Evolutionary conservation across 1,140 invertebrate genomes (phyloP), one percentile per base, ranked within the genome.

Genomic region (Macrobrachium nipponense): DNA sequence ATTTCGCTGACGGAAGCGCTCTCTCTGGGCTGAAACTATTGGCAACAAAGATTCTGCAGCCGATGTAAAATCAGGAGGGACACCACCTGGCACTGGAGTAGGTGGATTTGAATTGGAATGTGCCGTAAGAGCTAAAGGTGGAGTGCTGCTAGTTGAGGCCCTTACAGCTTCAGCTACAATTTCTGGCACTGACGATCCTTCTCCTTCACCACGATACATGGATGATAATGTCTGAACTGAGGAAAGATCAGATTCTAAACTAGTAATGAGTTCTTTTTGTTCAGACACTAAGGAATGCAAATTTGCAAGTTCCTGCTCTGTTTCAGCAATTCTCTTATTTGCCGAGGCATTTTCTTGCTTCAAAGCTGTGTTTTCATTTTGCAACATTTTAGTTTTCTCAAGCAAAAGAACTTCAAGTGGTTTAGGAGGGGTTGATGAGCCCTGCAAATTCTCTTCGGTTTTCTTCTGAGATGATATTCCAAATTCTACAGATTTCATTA

Each of bases 401-500:
- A 96, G 91, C 23, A 96, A 92, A 88, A 96, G 92, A 87, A 95
- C 93, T 91, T 96, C 95, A 87, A 96, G 92, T 82, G 95, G 94
- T 91, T 96, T 96, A 90, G 92, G 76, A 36, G 76, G 79, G 23
- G 64, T 79, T 61, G 58, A 80, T 43, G 60, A 66, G 51, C 64
- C 83, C 14, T 60, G 77, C 20, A 27, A 27, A 68, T 20, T 87
- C 20, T 85, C 83, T 64, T 90, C 89, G 60, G 51, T 68, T 58
- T 73, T 66, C 82, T 20, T 78, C 44, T 80, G 93, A 89, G 90
- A 92, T 87, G 89, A 92, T 87, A 88, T 89, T 89, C 91, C 93
- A 89, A 96, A 93, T 90, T 96, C 95, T 87, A 96, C 93, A 18
- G 95, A 95, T 90, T 95, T 94, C 88, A 96, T 92, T 89, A 96